Base-by-base conservation (phyloP, 2,113 vertebrate species). In the Xenopus tropicalis region DNA sequence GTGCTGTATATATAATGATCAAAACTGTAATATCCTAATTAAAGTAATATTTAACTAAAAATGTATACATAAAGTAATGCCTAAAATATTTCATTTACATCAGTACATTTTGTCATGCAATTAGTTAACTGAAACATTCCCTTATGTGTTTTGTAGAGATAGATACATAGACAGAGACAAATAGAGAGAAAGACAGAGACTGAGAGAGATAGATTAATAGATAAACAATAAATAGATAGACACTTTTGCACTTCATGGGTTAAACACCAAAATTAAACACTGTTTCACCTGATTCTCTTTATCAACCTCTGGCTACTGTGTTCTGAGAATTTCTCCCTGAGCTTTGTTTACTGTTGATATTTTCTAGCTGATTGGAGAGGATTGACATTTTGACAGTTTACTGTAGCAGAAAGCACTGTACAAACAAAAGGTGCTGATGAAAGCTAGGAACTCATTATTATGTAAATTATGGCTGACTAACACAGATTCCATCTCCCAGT, bases 361-460 rank as follows among this genome's bases (percentile, higher is more conserved):
- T 89, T 90, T 91, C 90, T 86, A 83, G 86, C 83, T 92, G 90
- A 93, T 93, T 93, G 90, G 88, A 88, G 86, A 92, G 93, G 90
- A 91, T 93, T 92, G 93, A 94, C 93, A 93, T 94, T 93, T 93
- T 92, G 89, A 94, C 92, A 93, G 93, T 93, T 94, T 94, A 90
- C 91, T 92, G 89, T 93, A 91, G 90, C 90, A 88, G 88, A 86
- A 91, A 91, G 89, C 87, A 88, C 87, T 87, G 87, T 83, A 86
- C 92, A 93, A 95, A 95, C 94, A 96, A 95, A 96, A 93, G 89
- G 90, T 93, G 90, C 91, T 93, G 92, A 93, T 94, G 95, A 96
- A 89, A 90, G 89, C 90, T 88, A 79, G 66, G 91, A 92, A 90
- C 90, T 91, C 88, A 94, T 95, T 95, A 96, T 96, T 95, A 97